Base-by-base conservation (phyloP, 2,113 vertebrate genomes). In the Heterotis niloticus region DNA sequence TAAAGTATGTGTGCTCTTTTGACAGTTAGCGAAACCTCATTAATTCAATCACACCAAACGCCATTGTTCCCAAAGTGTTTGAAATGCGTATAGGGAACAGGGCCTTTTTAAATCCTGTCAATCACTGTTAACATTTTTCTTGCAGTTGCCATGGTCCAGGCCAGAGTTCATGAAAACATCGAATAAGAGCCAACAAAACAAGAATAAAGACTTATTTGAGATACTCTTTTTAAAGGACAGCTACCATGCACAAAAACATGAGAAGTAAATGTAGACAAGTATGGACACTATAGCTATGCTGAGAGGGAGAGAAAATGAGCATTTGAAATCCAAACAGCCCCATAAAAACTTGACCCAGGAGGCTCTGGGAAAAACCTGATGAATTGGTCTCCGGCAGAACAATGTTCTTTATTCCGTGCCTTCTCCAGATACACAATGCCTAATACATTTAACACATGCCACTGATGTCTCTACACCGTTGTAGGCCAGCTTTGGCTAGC, bases 1-100 rank as follows among this genome's bases (percentile, higher is more conserved):
- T 98, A 99, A 99, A 99, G 95, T 98, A 94, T 97, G 97, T 96
- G 94, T 96, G 97, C 95, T 99, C 96, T 96, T 98, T 97, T 98
- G 96, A 98, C 98, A 98, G 96, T 95, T 94, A 85, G 66, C 88
- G 88, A 96, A 96, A 96, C 92, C 98, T 98, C 97, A 99, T 99
- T 99, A 98, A 99, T 98, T 98, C 97, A 96, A 96, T 97, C 96
- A 96, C 96, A 96, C 93, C 96, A 92, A 95, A 94, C 93, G 86
- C 94, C 91, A 98, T 99, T 99, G 97, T 99, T 96, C 95, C 91
- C 94, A 87, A 91, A 95, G 96, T 96, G 96, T 98, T 98, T 98
- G 96, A 98, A 97, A 98, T 97, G 96, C 95, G 95, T 94, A 94
- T 91, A 87, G 91, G 94, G 94, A 94, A 91, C 88, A 91, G 87